Conservation (phyloP, 2,113 vertebrate genomes). For the Microtus pennsylvanicus region DNA sequence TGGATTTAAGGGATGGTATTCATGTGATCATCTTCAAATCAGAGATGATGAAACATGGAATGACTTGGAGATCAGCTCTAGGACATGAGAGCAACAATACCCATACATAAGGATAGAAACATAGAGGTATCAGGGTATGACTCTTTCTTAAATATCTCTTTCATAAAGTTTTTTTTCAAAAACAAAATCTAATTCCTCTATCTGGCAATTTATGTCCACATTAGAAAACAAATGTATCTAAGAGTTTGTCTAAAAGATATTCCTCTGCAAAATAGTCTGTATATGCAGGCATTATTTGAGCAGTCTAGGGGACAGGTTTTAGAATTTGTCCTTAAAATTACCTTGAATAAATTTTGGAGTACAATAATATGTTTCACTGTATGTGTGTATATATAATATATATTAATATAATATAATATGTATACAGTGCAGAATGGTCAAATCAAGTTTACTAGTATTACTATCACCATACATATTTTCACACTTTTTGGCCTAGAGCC, state of each 20-base stretch:
- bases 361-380: neutral
- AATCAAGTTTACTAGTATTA: too few species aligned
- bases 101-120: neutral
- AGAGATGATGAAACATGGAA: neutral
- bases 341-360: neutral
- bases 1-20: neutral
- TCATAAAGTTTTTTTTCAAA: neutral
- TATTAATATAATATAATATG: too few species aligned
- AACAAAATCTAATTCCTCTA: conserved; percentile 29
- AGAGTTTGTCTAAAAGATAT: neutral
- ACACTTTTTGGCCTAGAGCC: neutral
- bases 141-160: conserved; percentile 10
- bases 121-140: neutral
- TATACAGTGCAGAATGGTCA: neutral
- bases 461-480: neutral
- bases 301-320: neutral
- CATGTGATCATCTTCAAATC: neutral
- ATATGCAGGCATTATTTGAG: neutral
- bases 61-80: neutral
- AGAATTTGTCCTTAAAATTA: neutral
- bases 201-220: neutral
- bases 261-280: neutral
- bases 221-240: neutral
- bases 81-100: neutral
- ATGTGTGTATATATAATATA: too few species aligned